phyloP scores from a whole-genome alignment of 2,113 vertebrate species.

The Prunella fulvescens region DNA sequence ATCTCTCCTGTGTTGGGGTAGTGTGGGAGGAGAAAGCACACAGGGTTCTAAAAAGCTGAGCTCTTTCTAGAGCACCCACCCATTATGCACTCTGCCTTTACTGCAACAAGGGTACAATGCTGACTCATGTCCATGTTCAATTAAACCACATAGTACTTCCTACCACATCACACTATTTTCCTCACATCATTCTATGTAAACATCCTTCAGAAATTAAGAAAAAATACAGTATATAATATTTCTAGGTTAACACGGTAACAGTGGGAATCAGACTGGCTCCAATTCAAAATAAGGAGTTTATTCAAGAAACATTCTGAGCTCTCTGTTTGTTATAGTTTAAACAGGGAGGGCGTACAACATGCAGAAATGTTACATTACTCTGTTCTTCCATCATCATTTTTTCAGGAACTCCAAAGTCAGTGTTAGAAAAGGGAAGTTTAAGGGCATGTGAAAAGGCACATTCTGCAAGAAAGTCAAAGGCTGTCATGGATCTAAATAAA shows the following conservation, averaged over 20 bases:
- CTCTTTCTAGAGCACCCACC: not conserved
- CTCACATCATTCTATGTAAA: accelerated
- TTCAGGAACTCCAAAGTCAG: not conserved
- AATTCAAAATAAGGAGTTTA: not conserved
- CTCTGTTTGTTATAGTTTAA: not conserved
- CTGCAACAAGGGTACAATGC: not conserved
- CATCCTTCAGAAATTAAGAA: not conserved
- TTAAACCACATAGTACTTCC: not conserved
- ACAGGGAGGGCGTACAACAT: not conserved
- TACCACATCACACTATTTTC: not conserved
- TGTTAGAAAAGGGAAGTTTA: not conserved
- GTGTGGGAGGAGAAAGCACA: not conserved
- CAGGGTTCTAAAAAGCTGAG: not conserved
- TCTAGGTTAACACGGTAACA: not conserved
- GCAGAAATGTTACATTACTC: not conserved
- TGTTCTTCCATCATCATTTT: not conserved
- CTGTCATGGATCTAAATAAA: not conserved
- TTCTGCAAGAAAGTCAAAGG: not conserved
- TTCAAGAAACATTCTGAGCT: not conserved
- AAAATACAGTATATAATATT: not conserved
- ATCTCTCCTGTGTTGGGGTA: not conserved
- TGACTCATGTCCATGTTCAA: not conserved
- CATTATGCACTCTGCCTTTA: not conserved
- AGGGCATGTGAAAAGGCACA: not conserved
- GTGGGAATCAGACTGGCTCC: not conserved